Percentiles rank a stretch among this genome's conserved stretches.
phyloP scores from a whole-genome alignment of 2,113 vertebrate genomes.

The Cavia aperea region DNA sequence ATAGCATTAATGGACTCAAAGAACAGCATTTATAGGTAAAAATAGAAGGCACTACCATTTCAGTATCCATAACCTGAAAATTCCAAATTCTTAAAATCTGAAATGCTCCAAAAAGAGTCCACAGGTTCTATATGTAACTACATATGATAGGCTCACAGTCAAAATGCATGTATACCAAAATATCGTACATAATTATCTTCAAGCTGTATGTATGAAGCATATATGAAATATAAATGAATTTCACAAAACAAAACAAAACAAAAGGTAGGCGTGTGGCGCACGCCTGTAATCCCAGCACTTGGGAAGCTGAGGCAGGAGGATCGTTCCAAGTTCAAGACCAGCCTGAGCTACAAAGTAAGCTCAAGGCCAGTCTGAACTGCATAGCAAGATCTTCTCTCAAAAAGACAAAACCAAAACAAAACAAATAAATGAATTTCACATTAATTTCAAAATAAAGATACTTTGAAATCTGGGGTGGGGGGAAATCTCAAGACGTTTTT shows the following conservation, averaged over 20 bases:
- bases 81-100: background rate
- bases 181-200: background rate
- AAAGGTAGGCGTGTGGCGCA: too few species aligned
- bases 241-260: background rate
- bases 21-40: background rate
- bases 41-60: background rate
- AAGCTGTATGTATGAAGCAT: background rate
- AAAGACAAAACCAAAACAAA: too few species aligned
- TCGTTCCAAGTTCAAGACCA: too few species aligned
- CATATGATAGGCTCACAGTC: background rate
- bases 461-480: background rate
- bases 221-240: background rate
- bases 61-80: background rate
- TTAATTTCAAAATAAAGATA: background rate
- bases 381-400: too few species aligned
- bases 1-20: conserved; percentile 20
- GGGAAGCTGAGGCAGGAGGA: too few species aligned
- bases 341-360: too few species aligned
- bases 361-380: too few species aligned
- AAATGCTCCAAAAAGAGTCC: background rate
- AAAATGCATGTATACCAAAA: background rate
- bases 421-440: background rate
- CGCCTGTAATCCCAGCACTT: too few species aligned
- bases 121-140: background rate
- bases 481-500: background rate